Base-by-base conservation (phyloP, 2,888 invertebrate species). In the Melanchra persicariae region DNA sequence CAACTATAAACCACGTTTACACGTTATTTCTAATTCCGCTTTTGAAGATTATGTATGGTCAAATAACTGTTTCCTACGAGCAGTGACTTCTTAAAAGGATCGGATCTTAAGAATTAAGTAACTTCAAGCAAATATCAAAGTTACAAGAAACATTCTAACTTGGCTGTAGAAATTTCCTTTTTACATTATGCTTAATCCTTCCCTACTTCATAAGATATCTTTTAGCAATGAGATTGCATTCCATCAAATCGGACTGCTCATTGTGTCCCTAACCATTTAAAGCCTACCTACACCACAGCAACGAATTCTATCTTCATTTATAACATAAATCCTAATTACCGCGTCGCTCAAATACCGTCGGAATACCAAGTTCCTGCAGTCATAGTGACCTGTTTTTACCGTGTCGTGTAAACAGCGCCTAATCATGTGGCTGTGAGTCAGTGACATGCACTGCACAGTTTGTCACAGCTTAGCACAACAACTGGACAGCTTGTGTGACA, bases 351-450 rank as follows among this genome's bases (percentile, higher is more conserved):
- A 70, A 82, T 74, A 57, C 68, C 63, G 30, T 54, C 57, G 37
- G 57, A 59, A 58, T 69, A 70, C 75, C 51, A 67, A 79, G 67
- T 69, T 75, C 68, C 75, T 64, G 64, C 45, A 61, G 66, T 67
- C 63, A 49, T 61, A 64, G 54, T 78, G 84, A 85, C 84, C 86
- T 81, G 75, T 84, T 83, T 84, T 75, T 54, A 68, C 49, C 43
- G 59, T 77, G 70, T 77, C 75, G 45, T 69, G 77, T 81, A 79
- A 77, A 84, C 84, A 81, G 58, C 45, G 59, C 40, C 77, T 83
- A 77, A 77, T 83, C 77, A 80, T 73, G 77, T 70, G 61, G 22
- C 34, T 70, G 67, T 74, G 77, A 72, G 61, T n/a, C 34, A 70
- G 67, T 74, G 77, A 72, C 72, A 81, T 80, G 81, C 76, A 64